phyloP scores from a whole-genome alignment of 53 echinoderm and acorn worm species.

The Antedon mediterranea region DNA sequence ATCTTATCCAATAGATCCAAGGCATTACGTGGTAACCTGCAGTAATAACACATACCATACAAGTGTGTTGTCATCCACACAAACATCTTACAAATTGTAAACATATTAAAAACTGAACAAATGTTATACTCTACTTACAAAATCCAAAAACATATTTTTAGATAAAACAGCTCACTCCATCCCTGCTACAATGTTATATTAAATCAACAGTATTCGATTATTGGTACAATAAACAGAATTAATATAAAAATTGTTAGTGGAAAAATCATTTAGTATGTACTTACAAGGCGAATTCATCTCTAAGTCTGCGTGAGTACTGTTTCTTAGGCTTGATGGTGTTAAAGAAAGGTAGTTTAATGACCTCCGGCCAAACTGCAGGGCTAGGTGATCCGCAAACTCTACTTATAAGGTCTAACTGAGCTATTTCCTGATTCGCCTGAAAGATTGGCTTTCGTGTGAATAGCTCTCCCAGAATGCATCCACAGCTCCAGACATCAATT shows the following conservation, averaged over 20 bases:
- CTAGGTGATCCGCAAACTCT: conserved; percentile 89
- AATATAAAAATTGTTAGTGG: too few species aligned
- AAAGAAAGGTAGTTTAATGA: conserved; percentile 77
- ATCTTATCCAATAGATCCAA: conserved; percentile 87
- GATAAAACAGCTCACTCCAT: too few species aligned
- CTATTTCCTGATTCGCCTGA: conserved; percentile 84
- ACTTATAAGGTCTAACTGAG: conserved; percentile 88
- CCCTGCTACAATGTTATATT: too few species aligned
- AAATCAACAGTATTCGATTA: too few species aligned
- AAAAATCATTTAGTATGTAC: conserved; percentile 7
- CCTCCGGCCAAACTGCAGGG: conserved; percentile 95
- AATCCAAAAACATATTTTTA: too few species aligned
- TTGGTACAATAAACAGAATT: too few species aligned
- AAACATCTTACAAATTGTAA: neutral
- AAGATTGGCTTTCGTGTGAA: conserved; percentile 92
- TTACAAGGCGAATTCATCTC: conserved; percentile 91
- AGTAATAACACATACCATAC: neutral
- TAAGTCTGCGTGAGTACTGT: conserved; percentile 60
- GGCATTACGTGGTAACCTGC: conserved; percentile 79
- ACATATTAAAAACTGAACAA: too few species aligned
- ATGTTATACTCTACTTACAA: too few species aligned
- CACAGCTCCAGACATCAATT: conserved; percentile 92
- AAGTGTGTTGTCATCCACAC: neutral
- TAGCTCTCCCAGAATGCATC: conserved; percentile 92
- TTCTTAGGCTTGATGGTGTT: conserved; percentile 99